These are phyloP conservation scores for Cuculus canorus DNA, from an alignment of 2,797 vertebrate species.

Conservation along the genomic window DNA sequence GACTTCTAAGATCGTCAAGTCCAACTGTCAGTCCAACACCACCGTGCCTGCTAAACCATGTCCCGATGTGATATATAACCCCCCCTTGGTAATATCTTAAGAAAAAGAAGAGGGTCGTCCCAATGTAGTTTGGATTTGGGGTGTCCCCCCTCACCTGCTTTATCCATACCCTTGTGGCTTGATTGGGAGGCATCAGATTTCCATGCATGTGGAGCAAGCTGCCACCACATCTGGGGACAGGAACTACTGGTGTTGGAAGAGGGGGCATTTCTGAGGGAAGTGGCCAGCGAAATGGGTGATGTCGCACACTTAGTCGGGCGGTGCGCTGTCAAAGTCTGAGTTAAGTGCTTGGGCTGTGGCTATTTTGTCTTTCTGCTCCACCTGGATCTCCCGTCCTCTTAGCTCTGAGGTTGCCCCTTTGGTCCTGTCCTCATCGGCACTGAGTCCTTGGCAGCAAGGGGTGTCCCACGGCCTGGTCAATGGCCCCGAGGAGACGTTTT, in stretches of 20 bases:
- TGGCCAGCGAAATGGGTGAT: fast-evolving
- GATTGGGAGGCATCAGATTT: neutral
- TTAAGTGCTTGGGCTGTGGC: fast-evolving
- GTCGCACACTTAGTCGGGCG: fast-evolving
- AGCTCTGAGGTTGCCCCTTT: neutral
- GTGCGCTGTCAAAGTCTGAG: fast-evolving
- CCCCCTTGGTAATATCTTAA: neutral
- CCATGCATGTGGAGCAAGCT: neutral
- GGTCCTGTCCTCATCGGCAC: fast-evolving
- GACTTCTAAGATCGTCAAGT: no score
- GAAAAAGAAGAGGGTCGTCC: neutral
- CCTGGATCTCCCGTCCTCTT: neutral
- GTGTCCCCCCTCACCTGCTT: neutral
- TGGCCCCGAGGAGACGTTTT: neutral
- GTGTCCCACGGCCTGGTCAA: neutral
- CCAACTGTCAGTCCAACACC: no score
- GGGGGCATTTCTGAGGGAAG: neutral
- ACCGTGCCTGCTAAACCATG: no score
- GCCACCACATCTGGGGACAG: neutral
- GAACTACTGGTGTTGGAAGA: neutral
- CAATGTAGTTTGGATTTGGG: fast-evolving
- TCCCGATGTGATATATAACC: no score
- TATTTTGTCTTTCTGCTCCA: neutral
- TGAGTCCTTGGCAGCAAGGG: neutral
- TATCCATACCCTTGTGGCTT: fast-evolving